Evolutionary conservation across 2,888 invertebrate species (phyloP), one percentile per base, ranked within the genome.

Genomic region (Acleris sparsana): DNA sequence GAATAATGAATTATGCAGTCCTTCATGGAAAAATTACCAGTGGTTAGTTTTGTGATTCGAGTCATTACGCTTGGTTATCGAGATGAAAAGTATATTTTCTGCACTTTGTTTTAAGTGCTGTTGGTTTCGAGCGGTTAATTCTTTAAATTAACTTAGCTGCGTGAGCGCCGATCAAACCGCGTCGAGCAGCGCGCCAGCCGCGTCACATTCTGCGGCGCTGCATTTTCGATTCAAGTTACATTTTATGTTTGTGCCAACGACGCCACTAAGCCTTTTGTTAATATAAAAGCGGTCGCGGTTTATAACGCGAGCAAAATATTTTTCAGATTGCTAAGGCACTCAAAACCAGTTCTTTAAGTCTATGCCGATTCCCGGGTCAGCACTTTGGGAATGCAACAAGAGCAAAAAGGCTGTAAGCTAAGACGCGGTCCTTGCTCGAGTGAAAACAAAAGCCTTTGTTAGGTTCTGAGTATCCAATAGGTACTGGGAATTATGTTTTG

Each of bases 391-490:
- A 91, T 90, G 91, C 86, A 90, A 88, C 77, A 88, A 82, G 80
- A 87, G 80, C 83, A 88, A 90, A 87, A 84, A 69, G 48, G 62
- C 75, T 74, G 78, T 79, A 82, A 80, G 79, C 80, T 80, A 85
- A 87, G 83, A 79, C 79, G 78, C 81, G 80, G 78, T 78, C 77
- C 75, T 72, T 81, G 76, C 73, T 75, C 76, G 77, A 82, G 71
- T 70, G 75, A 73, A 87, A 89, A 92, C 92, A 92, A 92, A 90
- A 88, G 89, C 81, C 89, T 91, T 91, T 92, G 91, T 91, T 91
- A 79, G 81, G 83, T 92, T 92, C 91, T 88, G 86, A 79, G 92
- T 91, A 92, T 83, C 82, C 83, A 76, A 72, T 39, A 39, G 39
- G 39, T 60, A 59, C 71, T 71, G 73, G 80, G 90, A 87, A 85